phyloP scores from a whole-genome alignment of 2,797 vertebrate species.

The Sebastiscus albofasciatus region DNA sequence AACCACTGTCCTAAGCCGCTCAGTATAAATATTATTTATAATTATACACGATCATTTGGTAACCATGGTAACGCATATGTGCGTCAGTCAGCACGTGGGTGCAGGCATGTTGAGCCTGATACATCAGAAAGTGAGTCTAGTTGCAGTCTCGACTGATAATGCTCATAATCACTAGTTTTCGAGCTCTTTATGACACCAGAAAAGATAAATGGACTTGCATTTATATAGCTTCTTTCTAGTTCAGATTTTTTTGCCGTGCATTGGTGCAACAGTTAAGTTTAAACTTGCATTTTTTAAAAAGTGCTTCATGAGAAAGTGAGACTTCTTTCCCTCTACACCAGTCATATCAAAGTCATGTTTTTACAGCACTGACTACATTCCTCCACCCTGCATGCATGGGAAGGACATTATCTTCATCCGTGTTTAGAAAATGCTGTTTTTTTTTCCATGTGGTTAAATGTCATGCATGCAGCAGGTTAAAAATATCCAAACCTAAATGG shows the following conservation, averaged over 20 bases:
- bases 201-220: background rate
- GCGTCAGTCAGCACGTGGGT: too few relatives aligned
- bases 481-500: constrained; percentile 53
- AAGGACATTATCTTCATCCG: background rate
- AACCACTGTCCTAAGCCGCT: background rate
- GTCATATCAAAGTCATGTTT: constrained; percentile 1
- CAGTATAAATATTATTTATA: background rate
- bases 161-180: background rate
- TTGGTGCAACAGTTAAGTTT: background rate
- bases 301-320: background rate
- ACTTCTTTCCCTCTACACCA: too few relatives aligned
- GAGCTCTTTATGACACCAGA: background rate
- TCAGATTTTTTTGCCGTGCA: background rate
- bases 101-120: too few relatives aligned
- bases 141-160: too few relatives aligned
- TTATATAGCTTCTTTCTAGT: background rate
- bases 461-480: constrained; percentile 37
- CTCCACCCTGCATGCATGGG: background rate
- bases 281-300: background rate
- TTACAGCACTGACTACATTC: background rate
- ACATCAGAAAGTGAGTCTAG: background rate
- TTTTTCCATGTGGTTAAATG: constrained; percentile 26
- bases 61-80: too few relatives aligned
- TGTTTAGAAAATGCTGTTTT: background rate
- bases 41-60: background rate